Percentiles rank a stretch among this genome's conserved stretches.
Evolutionary conservation across 1,140 invertebrate species (phyloP).

Genomic region (Cydia splendana): DNA sequence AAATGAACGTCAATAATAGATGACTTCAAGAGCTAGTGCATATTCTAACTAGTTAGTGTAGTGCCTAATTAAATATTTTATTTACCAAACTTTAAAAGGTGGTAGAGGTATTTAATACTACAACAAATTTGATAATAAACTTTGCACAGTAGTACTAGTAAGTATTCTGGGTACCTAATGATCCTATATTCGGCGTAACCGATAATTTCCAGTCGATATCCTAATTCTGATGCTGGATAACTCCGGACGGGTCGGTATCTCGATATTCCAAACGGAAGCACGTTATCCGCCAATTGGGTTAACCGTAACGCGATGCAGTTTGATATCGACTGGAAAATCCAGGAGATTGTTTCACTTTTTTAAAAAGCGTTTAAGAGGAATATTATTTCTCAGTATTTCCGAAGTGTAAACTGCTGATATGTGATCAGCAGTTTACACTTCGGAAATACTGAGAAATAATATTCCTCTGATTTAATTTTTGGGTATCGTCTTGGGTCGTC

Average conservation of each 20-base stretch:
- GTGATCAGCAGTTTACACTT: too few species aligned
- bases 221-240: slow-evolving; percentile 16
- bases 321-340: slow-evolving; percentile 10
- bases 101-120: too few species aligned
- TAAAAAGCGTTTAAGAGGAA: background rate
- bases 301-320: background rate
- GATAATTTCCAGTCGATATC: slow-evolving; percentile 28
- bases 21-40: too few species aligned
- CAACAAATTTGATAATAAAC: too few species aligned
- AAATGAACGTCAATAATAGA: too few species aligned
- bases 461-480: too few species aligned
- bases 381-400: background rate
- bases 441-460: too few species aligned
- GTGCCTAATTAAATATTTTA: too few species aligned
- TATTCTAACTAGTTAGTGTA: too few species aligned
- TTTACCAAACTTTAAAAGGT: too few species aligned
- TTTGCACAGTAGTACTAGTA: background rate
- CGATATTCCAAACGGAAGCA: slow-evolving; percentile 20
- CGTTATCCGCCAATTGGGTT: slow-evolving; percentile 22
- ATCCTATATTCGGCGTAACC: background rate
- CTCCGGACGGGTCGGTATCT: slow-evolving; percentile 16
- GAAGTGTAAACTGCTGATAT: background rate
- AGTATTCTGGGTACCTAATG: background rate
- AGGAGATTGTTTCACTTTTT: background rate
- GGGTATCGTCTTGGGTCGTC: too few species aligned